Conservation (phyloP, 1,140 invertebrate species). For the Cydia fagiglandana region DNA sequence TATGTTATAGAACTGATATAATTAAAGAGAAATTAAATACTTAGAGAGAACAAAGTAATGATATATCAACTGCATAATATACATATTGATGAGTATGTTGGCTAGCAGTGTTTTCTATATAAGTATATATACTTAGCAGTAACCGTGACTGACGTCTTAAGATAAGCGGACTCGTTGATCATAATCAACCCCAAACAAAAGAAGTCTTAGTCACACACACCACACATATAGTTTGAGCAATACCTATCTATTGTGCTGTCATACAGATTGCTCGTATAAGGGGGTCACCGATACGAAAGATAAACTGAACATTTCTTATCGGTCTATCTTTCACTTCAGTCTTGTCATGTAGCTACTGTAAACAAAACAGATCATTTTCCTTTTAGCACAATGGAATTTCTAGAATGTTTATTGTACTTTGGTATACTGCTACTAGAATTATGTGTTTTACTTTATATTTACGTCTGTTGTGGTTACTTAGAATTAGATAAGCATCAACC, state of each 20-base stretch:
- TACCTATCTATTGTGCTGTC: background rate
- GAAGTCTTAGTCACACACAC: background rate
- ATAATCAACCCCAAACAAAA: background rate
- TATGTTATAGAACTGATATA: no score
- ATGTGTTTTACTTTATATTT: no score
- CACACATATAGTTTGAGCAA: background rate
- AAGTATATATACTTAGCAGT: no score
- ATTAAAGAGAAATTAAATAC: no score
- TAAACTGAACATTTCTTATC: background rate
- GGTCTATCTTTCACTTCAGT: background rate
- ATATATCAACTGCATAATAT: no score
- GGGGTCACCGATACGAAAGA: conserved; percentile 1
- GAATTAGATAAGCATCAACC: no score
- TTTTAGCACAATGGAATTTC: background rate
- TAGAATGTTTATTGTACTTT: background rate
- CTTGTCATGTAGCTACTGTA: background rate
- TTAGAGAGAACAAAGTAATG: no score
- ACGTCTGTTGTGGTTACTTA: no score
- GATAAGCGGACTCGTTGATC: background rate
- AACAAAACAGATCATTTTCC: background rate
- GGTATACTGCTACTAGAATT: background rate
- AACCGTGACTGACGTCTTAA: background rate
- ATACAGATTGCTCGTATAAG: background rate
- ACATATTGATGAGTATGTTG: no score
- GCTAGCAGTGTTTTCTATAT: no score